A percentile compares a stretch with the other conserved stretches of the same genome.
Conservation (phyloP, 2,888 invertebrate genomes). For the Criorhina ranunculi region DNA sequence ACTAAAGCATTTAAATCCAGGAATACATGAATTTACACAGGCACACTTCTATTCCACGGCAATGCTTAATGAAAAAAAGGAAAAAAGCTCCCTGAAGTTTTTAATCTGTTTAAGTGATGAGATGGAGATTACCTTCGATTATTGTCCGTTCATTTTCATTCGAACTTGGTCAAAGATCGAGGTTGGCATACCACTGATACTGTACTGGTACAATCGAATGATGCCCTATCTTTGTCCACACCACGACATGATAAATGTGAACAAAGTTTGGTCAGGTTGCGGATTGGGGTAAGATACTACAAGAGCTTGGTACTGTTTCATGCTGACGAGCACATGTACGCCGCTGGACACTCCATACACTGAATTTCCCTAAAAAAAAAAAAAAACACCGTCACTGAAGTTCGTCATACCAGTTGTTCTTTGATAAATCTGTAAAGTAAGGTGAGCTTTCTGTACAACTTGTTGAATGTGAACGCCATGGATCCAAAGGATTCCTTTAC, state of each 20-base stretch:
- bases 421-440: slow-evolving; percentile 36
- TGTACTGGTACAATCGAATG: slow-evolving; percentile 4
- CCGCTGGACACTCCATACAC: neutral
- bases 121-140: neutral
- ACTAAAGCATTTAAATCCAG: slow-evolving; percentile 1
- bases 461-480: slow-evolving; percentile 45
- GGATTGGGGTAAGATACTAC: slow-evolving; percentile 10
- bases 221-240: neutral
- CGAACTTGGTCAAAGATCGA: slow-evolving; percentile 8
- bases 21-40: neutral
- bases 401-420: neutral
- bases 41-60: neutral
- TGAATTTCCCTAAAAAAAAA: neutral
- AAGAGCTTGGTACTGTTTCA: slow-evolving; percentile 19
- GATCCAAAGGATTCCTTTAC: neutral
- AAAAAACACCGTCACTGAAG: neutral
- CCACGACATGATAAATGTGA: neutral
- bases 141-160: neutral
- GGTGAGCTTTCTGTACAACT: slow-evolving; percentile 62
- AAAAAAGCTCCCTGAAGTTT: slow-evolving; percentile 12
- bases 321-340: slow-evolving; percentile 7
- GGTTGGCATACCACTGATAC: neutral
- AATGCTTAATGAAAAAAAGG: neutral
- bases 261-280: slow-evolving; percentile 9
- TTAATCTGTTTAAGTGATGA: slow-evolving; percentile 34